Evolutionary conservation across 1,140 invertebrate genomes (phyloP).

Genomic region (Aphaenogaster ashmeadi): DNA sequence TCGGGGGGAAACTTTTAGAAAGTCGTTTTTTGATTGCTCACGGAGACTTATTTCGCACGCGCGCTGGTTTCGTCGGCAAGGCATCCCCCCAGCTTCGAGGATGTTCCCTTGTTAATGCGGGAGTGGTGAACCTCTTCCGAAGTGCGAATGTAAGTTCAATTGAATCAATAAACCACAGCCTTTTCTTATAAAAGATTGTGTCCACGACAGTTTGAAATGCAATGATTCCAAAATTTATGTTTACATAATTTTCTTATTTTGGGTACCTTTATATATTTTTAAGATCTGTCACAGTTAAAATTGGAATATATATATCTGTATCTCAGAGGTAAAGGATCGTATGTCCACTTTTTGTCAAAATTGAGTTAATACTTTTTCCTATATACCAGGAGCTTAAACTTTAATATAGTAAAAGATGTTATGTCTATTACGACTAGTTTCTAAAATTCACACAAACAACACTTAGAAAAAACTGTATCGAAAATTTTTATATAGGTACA

Average conservation of each 20-base stretch:
- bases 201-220: not conserved
- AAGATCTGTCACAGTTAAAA: not conserved
- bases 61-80: not conserved
- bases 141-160: constrained; percentile 16
- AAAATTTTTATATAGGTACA: too few relatives aligned
- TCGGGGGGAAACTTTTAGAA: constrained; percentile 53
- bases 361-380: too few relatives aligned
- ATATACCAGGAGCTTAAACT: too few relatives aligned
- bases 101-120: not conserved
- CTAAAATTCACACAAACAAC: too few relatives aligned
- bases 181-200: not conserved
- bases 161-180: constrained; percentile 2
- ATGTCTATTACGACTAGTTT: too few relatives aligned
- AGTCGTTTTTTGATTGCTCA: constrained; percentile 55
- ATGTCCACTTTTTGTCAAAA: too few relatives aligned
- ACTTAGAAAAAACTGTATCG: too few relatives aligned
- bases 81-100: not conserved
- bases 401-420: too few relatives aligned
- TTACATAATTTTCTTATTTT: constrained; percentile 5
- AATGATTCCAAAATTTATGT: not conserved
- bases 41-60: constrained; percentile 46
- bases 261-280: not conserved
- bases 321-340: too few relatives aligned
- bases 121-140: constrained; percentile 1
- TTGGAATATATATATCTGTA: not conserved